These are phyloP conservation scores for Drosophila niveifrons DNA, from an alignment of 2,888 invertebrate species.

Conservation along the genomic window DNA sequence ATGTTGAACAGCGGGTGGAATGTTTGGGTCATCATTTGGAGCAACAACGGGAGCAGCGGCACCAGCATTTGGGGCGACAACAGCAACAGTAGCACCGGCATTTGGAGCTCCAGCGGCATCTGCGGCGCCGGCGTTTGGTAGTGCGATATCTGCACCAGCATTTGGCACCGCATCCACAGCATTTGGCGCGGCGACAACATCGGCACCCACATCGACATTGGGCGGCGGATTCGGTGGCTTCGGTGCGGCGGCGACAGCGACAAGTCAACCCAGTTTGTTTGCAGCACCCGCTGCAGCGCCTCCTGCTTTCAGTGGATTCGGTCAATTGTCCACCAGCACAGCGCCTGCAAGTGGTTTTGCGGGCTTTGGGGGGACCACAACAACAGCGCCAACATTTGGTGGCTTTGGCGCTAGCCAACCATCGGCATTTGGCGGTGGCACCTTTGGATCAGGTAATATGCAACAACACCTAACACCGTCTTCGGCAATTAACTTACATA, in stretches of 20 bases:
- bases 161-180: slow-evolving; percentile 67
- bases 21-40: slow-evolving; percentile 83
- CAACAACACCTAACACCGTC: background rate
- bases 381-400: slow-evolving; percentile 84
- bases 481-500: slow-evolving; percentile 11
- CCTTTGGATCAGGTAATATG: slow-evolving; percentile 58
- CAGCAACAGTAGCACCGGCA: slow-evolving; percentile 32
- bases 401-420: slow-evolving; percentile 85
- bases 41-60: slow-evolving; percentile 48
- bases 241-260: slow-evolving; percentile 78
- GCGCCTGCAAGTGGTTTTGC: slow-evolving; percentile 67
- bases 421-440: slow-evolving; percentile 48
- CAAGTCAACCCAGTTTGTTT: slow-evolving; percentile 85
- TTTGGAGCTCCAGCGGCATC: slow-evolving; percentile 42
- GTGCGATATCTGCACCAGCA: slow-evolving; percentile 68
- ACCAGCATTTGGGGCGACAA: slow-evolving; percentile 53
- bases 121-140: slow-evolving; percentile 53
- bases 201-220: slow-evolving; percentile 65
- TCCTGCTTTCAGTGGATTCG: slow-evolving; percentile 86
- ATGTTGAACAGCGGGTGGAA: slow-evolving; percentile 69
- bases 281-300: slow-evolving; percentile 81
- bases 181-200: slow-evolving; percentile 70
- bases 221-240: slow-evolving; percentile 85
- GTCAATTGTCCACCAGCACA: slow-evolving; percentile 60
- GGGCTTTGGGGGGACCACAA: slow-evolving; percentile 83